Evolutionary conservation across 1,140 invertebrate genomes (phyloP).

Genomic region (Telenomus remus): DNA sequence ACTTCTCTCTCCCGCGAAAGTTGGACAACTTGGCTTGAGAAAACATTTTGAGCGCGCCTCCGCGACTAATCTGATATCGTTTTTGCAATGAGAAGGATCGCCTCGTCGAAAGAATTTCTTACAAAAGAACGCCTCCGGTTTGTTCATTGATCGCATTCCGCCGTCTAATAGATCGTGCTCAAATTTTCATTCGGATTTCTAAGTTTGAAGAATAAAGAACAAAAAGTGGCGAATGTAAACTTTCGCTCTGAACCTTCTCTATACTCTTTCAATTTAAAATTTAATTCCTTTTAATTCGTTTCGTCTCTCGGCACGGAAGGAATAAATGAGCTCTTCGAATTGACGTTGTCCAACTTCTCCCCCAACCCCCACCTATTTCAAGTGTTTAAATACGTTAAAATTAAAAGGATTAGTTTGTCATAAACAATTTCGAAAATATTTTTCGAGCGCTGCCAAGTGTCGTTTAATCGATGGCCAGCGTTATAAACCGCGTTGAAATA

Average conservation of each 20-base stretch:
- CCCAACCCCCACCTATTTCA: background rate
- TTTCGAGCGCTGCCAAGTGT: too few species aligned
- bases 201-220: slow-evolving; percentile 21
- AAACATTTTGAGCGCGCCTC: too few species aligned
- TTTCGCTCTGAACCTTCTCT: background rate
- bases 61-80: too few species aligned
- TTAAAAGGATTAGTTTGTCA: too few species aligned
- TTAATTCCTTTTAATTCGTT: slow-evolving; percentile 31
- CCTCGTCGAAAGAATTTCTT: background rate
- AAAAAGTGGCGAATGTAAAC: slow-evolving; percentile 14
- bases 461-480: too few species aligned
- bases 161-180: slow-evolving; percentile 6
- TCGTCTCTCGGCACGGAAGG: slow-evolving; percentile 7
- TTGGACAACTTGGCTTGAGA: too few species aligned
- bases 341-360: slow-evolving; percentile 6
- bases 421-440: too few species aligned
- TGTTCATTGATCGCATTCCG: slow-evolving; percentile 5
- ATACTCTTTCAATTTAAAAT: slow-evolving; percentile 18
- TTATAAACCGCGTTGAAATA: too few species aligned
- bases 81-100: too few species aligned
- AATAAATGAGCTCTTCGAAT: slow-evolving; percentile 16
- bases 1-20: too few species aligned
- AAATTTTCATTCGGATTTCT: slow-evolving; percentile 12
- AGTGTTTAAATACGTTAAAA: background rate
- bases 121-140: background rate